Evolutionary conservation across 2,797 vertebrate species (phyloP), one percentile per base, ranked within the genome.

Genomic region (Lutjanus campechanus): DNA sequence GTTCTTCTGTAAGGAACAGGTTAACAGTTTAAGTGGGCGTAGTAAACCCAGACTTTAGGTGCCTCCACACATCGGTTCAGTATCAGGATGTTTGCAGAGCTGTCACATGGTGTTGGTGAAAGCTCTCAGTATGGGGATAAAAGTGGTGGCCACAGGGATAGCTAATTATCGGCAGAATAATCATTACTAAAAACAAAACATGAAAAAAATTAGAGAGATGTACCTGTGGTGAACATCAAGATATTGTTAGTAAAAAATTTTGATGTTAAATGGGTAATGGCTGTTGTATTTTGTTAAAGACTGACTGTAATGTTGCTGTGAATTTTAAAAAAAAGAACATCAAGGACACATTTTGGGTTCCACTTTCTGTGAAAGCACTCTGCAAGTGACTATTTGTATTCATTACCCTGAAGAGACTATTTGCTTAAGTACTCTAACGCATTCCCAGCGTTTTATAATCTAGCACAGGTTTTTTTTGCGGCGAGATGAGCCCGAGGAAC

Each of bases 401-500:
- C 67, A 53, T 19, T 29, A 25, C 41, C 69, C 61, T 58, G 29
- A 1, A 63, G n/a, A 53, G 55, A 75, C 55, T 25, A 54, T 67
- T 84, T 62, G 71, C 54, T 69, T 17, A 75, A 41, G 62, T 49
- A 47, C 63, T 79, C 17, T 19, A 19, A 73, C 79, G 0, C 1
- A 20, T 73, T 66, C 20, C 15, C 17, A 66, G 41, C 67, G 64
- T 62, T 75, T 82, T 4, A 58, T 69, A 53, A 73, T 82, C 71
- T 53, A 66, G 60, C 55, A 73, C 9, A 47, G 12, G 47, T 51
- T 20, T 49, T 46, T 66, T 51, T 5, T 36, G 29, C 55, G 71
- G n/a, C 40, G 50, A 3, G 16, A 83, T 56, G 29, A 76, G 29
- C 29, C 29, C 5, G 29, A 36, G 5, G 59, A 77, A 49, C 51